Evolutionary conservation across 2,888 invertebrate genomes (phyloP).

Genomic region (Plusia festucae): DNA sequence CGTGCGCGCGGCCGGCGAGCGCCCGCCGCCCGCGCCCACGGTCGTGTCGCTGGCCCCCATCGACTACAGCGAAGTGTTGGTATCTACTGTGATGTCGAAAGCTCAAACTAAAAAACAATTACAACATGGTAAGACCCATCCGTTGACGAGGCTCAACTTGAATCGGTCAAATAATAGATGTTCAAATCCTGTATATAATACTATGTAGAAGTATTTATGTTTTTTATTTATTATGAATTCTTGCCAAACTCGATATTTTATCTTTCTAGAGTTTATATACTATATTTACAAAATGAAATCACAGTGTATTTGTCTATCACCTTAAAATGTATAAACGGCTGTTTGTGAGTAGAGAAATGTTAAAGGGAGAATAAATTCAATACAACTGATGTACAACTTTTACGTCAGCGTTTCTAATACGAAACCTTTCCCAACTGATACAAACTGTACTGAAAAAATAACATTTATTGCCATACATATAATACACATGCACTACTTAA

Average conservation of each 20-base stretch:
- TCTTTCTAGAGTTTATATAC: slow-evolving; percentile 88
- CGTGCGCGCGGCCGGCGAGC: slow-evolving; percentile 69
- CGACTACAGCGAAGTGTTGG: slow-evolving; percentile 89
- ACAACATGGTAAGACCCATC: slow-evolving; percentile 98
- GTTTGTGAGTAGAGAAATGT: slow-evolving; percentile 86
- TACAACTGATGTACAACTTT: slow-evolving; percentile 88
- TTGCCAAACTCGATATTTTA: slow-evolving; percentile 89
- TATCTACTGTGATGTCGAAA: slow-evolving; percentile 92
- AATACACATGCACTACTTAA: slow-evolving; percentile 19
- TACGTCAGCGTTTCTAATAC: slow-evolving; percentile 72
- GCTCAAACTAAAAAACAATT: slow-evolving; percentile 94
- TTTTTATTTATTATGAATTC: slow-evolving; percentile 88
- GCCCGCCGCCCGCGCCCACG: slow-evolving; percentile 80
- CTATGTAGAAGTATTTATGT: slow-evolving; percentile 92
- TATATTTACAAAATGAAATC: slow-evolving; percentile 88
- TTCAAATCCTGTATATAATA: slow-evolving; percentile 96
- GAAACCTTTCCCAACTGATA: slow-evolving; percentile 38
- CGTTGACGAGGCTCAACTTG: slow-evolving; percentile 95
- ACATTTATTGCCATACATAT: slow-evolving; percentile 27
- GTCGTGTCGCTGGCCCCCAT: slow-evolving; percentile 78
- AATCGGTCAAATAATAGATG: slow-evolving; percentile 92
- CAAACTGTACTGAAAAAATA: slow-evolving; percentile 12
- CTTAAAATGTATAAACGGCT: slow-evolving; percentile 85
- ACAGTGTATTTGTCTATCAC: slow-evolving; percentile 87
- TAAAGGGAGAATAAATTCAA: slow-evolving; percentile 85